These are phyloP conservation scores for Euclidia mi DNA, from an alignment of 2,888 invertebrate genomes.

Conservation along the genomic window DNA sequence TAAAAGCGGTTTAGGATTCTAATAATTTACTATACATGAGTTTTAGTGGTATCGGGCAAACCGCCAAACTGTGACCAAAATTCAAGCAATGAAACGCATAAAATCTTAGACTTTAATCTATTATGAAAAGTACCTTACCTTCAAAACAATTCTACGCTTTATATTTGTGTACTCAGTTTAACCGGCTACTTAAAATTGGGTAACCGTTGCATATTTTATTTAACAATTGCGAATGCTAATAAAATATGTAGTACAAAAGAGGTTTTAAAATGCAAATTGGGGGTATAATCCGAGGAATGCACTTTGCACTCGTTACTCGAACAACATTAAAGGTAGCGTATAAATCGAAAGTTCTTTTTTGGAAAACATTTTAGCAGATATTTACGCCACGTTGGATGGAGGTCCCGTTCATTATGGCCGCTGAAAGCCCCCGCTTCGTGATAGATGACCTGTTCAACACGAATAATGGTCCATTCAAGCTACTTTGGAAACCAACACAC, in stretches of 20 bases:
- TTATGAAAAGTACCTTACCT: constrained; percentile 3
- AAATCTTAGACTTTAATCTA: background rate
- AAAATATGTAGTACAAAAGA: constrained; percentile 3
- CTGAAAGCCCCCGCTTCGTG: constrained; percentile 73
- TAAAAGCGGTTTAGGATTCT: constrained; percentile 15
- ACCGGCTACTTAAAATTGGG: constrained; percentile 2
- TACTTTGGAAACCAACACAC: no score
- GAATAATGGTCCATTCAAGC: constrained; percentile 79
- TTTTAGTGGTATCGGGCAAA: background rate
- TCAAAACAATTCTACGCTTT: constrained; percentile 2
- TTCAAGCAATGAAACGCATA: background rate
- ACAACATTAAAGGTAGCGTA: constrained; percentile 9
- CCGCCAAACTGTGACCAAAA: background rate
- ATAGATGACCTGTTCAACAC: constrained; percentile 79
- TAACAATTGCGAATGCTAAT: constrained; percentile 7
- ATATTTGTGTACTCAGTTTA: constrained; percentile 2
- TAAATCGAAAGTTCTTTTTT: constrained; percentile 36
- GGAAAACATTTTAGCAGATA: constrained; percentile 33
- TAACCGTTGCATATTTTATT: constrained; percentile 5
- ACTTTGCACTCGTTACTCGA: constrained; percentile 1
- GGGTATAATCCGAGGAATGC: constrained; percentile 11
- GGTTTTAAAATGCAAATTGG: constrained; percentile 11
- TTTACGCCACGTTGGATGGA: constrained; percentile 51
- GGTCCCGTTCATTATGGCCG: constrained; percentile 74
- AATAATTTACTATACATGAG: background rate